Conservation (phyloP, 1,140 invertebrate genomes). For the Drosophila guanche region DNA sequence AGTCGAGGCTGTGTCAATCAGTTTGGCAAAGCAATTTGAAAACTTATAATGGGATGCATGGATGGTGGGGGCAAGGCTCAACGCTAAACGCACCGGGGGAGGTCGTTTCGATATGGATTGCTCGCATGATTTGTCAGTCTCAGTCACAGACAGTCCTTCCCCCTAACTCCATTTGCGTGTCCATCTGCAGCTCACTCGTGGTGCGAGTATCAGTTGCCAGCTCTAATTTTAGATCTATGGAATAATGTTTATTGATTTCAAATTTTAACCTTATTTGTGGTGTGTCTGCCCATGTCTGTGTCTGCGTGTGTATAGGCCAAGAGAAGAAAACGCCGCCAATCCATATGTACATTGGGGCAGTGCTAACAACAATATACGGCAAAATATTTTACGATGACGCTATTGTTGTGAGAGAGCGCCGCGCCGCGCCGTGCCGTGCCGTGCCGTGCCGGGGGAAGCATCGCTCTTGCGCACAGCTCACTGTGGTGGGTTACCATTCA, state of each 20-base stretch:
- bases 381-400: conserved; percentile 76
- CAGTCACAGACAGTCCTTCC: conserved; percentile 4
- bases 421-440: conserved; percentile 8
- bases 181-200: conserved; percentile 2
- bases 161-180: conserved; percentile 46
- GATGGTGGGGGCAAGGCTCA: conserved; percentile 21
- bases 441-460: conserved; percentile 21
- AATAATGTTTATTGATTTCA: conserved; percentile 82
- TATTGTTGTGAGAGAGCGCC: conserved; percentile 60
- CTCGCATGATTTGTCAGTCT: conserved; percentile 68
- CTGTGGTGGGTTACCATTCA: conserved; percentile 50
- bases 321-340: conserved; percentile 52
- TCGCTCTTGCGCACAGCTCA: conserved; percentile 55
- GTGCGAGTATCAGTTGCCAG: conserved; percentile 37
- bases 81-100: conserved; percentile 32
- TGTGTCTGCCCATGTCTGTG: conserved; percentile 19
- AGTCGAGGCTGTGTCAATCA: conserved; percentile 17
- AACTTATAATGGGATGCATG: conserved; percentile 41
- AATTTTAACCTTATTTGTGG: conserved; percentile 81
- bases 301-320: conserved; percentile 7
- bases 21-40: conserved; percentile 52
- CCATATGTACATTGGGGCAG: conserved; percentile 36
- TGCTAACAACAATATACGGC: conserved; percentile 73
- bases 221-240: conserved; percentile 77
- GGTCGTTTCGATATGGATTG: conserved; percentile 14